These are phyloP conservation scores for Heliconius nattereri DNA, from an alignment of 1,140 invertebrate species.

Conservation along the genomic window DNA sequence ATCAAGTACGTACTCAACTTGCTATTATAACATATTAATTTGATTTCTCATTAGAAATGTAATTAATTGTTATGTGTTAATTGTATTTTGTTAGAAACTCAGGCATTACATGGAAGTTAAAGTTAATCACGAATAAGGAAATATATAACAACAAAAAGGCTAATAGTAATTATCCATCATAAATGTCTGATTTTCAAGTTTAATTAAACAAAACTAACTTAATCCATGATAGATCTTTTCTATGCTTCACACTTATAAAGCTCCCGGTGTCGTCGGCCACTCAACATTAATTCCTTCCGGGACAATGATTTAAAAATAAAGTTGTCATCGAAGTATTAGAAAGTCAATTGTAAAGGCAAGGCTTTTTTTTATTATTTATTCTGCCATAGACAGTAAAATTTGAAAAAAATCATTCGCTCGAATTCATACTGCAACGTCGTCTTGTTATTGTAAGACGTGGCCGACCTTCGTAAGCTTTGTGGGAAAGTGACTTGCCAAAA, in stretches of 20 bases:
- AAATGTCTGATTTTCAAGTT: slow-evolving; percentile 61
- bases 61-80: background rate
- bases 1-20: slow-evolving; percentile 40
- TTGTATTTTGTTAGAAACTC: background rate
- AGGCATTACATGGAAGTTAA: background rate
- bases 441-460: slow-evolving; percentile 53
- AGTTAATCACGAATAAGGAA: background rate
- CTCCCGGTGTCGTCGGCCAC: slow-evolving; percentile 40
- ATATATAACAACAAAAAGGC: slow-evolving; percentile 39
- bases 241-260: slow-evolving; percentile 56
- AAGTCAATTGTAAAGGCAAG: slow-evolving; percentile 33
- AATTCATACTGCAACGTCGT: slow-evolving; percentile 39
- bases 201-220: slow-evolving; percentile 56
- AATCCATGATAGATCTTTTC: slow-evolving; percentile 50
- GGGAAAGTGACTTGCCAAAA: slow-evolving; percentile 71
- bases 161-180: slow-evolving; percentile 53
- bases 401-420: background rate
- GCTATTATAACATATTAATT: slow-evolving; percentile 26
- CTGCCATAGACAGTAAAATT: background rate
- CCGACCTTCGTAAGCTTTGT: slow-evolving; percentile 56
- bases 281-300: slow-evolving; percentile 50
- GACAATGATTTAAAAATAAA: slow-evolving; percentile 38
- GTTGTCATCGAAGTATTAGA: slow-evolving; percentile 27
- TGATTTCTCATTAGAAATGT: background rate
- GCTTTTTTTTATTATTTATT: slow-evolving; percentile 18